Evolutionary conservation across 2,888 invertebrate genomes (phyloP), one percentile per base, ranked within the genome.

Genomic region (Trichogramma dendrolimi): DNA sequence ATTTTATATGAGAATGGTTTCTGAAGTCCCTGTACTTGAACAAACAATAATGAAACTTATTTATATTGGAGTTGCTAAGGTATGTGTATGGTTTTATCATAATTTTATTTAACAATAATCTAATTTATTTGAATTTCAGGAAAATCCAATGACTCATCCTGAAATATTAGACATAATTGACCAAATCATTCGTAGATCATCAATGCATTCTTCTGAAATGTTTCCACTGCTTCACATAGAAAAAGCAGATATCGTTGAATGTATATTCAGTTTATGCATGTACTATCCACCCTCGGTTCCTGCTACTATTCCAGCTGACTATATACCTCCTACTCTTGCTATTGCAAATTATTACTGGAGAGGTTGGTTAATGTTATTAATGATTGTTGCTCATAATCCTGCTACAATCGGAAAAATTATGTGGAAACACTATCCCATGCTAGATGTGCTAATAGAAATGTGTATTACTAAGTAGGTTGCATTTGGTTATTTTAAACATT

Each of bases 261-360:
- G 94, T 65, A 84, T 96, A 69, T 92, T 97, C 78, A 92, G 92
- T 77, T 84, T 96, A 72, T 91, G 92, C 72, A 89, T 91, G 69
- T 97, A 96, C 80, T 90, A 90, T 73, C 92, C 95, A 75, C 96
- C 96, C 0, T 96, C 96, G 0, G 96, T 96, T 71, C 94, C 94
- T 74, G 94, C 96, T 71, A 87, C 87, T 4, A 82, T 96, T 62
- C 96, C 97, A 0, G 78, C 86, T 10, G 93, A 91, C 6, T 92
- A 91, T 77, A 84, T 82, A n/a, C 90, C 96, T 0, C 96, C 96
- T 0, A 87, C 88, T 68, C 81, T 97, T 72, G 96, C 94, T 2
- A 94, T 97, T 72, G 88, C 92, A n/a, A 88, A 89, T 63, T 82
- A 92, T 60, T 97, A 96, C 80, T 97, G 97, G 97, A 95, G 95